These are phyloP conservation scores for Phyllopteryx taeniolatus DNA, from an alignment of 2,113 vertebrate genomes.

Conservation along the genomic window DNA sequence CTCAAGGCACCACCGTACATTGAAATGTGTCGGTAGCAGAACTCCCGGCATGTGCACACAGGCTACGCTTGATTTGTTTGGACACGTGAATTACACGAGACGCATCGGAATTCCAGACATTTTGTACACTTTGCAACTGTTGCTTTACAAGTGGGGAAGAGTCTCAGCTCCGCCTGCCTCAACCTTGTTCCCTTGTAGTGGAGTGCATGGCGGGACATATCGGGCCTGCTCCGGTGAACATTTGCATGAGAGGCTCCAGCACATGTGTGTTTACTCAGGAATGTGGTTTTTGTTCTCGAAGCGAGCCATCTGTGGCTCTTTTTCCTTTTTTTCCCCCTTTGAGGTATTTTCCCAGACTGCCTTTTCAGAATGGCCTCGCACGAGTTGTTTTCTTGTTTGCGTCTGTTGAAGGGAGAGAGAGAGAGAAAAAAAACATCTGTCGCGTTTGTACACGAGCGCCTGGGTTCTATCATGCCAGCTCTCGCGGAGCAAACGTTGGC, in stretches of 20 bases:
- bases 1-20: background rate
- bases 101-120: conserved; percentile 62
- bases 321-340: conserved; percentile 31
- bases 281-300: conserved; percentile 49
- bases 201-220: conserved; percentile 53
- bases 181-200: background rate
- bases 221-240: conserved; percentile 38
- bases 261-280: conserved; percentile 67
- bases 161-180: conserved; percentile 8
- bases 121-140: conserved; percentile 52
- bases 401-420: background rate
- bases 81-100: conserved; percentile 40
- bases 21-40: background rate
- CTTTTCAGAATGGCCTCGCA: conserved; percentile 36
- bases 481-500: conserved; percentile 24
- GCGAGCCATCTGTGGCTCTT: conserved; percentile 52
- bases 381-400: conserved; percentile 33
- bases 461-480: conserved; percentile 15
- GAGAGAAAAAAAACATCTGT: background rate
- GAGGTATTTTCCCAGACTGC: conserved; percentile 58
- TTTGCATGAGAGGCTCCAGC: conserved; percentile 52
- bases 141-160: conserved; percentile 51
- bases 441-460: background rate
- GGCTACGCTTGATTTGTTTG: conserved; percentile 38
- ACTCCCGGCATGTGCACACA: conserved; percentile 17